Percentiles rank a stretch among this genome's conserved stretches.
These are phyloP conservation scores for Zaprionus nigranus DNA, from an alignment of 1,140 invertebrate genomes.

Conservation along the genomic window DNA sequence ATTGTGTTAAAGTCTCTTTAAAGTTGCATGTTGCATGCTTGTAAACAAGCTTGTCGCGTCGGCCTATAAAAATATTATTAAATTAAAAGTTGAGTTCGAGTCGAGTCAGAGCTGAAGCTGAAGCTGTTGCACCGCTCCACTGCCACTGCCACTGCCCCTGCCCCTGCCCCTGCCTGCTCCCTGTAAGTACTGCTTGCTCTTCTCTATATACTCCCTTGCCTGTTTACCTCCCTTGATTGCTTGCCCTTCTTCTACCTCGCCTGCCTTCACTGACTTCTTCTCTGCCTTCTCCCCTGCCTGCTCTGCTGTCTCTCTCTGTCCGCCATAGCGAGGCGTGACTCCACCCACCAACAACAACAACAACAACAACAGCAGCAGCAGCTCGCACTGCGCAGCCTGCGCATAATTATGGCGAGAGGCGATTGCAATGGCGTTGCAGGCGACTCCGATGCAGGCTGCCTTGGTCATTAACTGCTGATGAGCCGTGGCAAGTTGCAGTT, in stretches of 20 bases:
- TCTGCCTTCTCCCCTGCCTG: neutral
- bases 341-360: slow-evolving; percentile 51
- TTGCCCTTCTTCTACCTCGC: too few relatives aligned
- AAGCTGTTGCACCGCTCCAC: neutral
- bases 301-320: slow-evolving; percentile 1
- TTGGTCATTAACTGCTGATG: slow-evolving; percentile 62
- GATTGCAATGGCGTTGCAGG: slow-evolving; percentile 59
- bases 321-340: slow-evolving; percentile 53
- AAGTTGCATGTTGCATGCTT: slow-evolving; percentile 80
- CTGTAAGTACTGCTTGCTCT: too few relatives aligned
- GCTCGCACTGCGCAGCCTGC: slow-evolving; percentile 48
- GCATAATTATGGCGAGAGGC: slow-evolving; percentile 73
- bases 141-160: too few relatives aligned
- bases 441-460: neutral
- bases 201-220: too few relatives aligned
- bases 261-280: too few relatives aligned
- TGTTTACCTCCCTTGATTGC: too few relatives aligned
- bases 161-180: neutral
- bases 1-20: slow-evolving; percentile 67
- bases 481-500: slow-evolving; percentile 33
- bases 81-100: slow-evolving; percentile 68
- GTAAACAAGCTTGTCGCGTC: slow-evolving; percentile 81
- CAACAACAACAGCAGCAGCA: slow-evolving; percentile 25
- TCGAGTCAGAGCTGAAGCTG: slow-evolving; percentile 23
- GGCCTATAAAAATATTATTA: slow-evolving; percentile 82